Evolutionary conservation across 2,888 invertebrate species (phyloP), one percentile per base, ranked within the genome.

Genomic region (Ichneumoninae sp.): DNA sequence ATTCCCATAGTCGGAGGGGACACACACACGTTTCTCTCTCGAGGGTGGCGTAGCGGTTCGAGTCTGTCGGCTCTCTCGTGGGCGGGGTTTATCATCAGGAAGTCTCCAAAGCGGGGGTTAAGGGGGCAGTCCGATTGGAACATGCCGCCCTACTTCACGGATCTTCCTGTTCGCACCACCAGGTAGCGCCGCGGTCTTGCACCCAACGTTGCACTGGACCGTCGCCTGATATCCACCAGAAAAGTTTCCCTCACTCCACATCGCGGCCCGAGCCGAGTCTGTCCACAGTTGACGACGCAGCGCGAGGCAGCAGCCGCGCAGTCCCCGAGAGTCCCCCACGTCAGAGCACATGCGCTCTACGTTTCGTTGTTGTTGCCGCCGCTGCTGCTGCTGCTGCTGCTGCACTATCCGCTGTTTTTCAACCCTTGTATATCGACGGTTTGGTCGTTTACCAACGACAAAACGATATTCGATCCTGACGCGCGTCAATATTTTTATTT

Each of bases 171-270:
- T 82, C 78, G 83, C 50, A 57, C 86, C 91, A 87, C 87, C 71
- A 83, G 69, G 88, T 76, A 86, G 90, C 90, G 91, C 88, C 88
- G 87, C 66, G 70, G 66, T 66, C 81, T 26, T 57, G 4, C 26
- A 10, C 26, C 57, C 80, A 84, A 84, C 82, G 86, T 89, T 78
- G 89, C 88, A 90, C 85, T 84, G 89, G 87, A 89, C 83, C 87
- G 80, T 70, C 30, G 26, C n/a, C 50, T 8, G 88, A 89, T 85
- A 86, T 84, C 79, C 86, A 44, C 90, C 88, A 54, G 75, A 72
- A 75, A 66, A 62, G 54, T 84, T 93, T 92, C 90, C 90, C 91
- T 92, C 92, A 93, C 93, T 92, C 91, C 90, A 92, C 92, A 91
- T 90, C 91, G 72, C 75, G 77, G 68, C 65, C 90, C 90, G 89